Evolutionary conservation across 2,113 vertebrate genomes (phyloP).

Genomic region (Sclerurus mexicanus): DNA sequence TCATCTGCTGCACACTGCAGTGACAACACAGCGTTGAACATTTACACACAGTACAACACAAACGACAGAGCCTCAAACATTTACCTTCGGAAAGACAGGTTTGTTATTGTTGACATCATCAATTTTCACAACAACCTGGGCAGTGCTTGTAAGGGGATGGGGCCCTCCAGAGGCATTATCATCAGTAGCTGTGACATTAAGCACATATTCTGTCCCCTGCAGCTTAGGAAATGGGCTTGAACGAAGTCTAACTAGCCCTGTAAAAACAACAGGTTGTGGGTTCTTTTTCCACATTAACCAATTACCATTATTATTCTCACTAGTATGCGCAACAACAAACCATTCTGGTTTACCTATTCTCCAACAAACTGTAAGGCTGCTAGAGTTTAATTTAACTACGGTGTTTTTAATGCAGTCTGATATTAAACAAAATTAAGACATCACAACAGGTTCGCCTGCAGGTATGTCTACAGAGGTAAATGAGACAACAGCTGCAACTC

Average conservation of each 20-base stretch:
- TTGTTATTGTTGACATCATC: constrained; percentile 91
- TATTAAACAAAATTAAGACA: background rate
- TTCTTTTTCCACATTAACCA: background rate
- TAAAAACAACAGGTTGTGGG: background rate
- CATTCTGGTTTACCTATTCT: background rate
- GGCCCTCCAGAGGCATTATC: constrained; percentile 85
- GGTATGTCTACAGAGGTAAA: background rate
- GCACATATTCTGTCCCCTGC: constrained; percentile 84
- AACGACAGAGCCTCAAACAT: background rate
- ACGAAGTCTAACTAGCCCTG: constrained; percentile 86
- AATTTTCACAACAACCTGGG: constrained; percentile 83
- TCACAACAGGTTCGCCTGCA: background rate
- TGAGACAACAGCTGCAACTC: background rate
- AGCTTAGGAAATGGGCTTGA: constrained; percentile 82
- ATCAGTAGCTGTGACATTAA: constrained; percentile 84
- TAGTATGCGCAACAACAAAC: background rate
- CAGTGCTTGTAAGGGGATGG: constrained; percentile 76
- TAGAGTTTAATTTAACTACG: background rate
- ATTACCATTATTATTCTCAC: background rate
- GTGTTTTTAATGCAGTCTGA: background rate
- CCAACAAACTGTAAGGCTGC: background rate
- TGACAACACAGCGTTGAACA: background rate
- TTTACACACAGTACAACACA: background rate
- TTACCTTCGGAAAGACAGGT: constrained; percentile 87
- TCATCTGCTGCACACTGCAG: background rate